Percentiles rank a stretch among this genome's conserved stretches.
Conservation (phyloP, 1,140 invertebrate species). For the Neotoxoptera formosana region DNA sequence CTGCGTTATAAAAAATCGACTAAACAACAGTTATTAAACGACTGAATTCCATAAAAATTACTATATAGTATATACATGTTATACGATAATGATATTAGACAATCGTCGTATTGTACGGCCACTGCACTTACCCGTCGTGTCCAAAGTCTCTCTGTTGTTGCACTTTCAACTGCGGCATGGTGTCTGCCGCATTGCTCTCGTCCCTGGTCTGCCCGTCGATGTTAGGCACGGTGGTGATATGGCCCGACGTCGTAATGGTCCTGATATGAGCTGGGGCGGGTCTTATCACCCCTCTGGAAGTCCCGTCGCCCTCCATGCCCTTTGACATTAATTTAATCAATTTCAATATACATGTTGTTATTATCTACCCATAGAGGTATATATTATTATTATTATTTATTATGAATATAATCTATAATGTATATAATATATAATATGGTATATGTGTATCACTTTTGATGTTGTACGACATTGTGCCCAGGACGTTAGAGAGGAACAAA, state of each 20-base stretch:
- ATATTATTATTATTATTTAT: not conserved
- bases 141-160: slow-evolving; percentile 40
- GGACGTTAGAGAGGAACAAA: slow-evolving; percentile 34
- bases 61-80: not conserved
- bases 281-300: slow-evolving; percentile 59
- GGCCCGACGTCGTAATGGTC: slow-evolving; percentile 61
- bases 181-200: not conserved
- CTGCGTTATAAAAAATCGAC: not conserved
- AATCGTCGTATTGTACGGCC: not conserved
- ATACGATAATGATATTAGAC: not conserved
- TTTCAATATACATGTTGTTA: not conserved
- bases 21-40: not conserved
- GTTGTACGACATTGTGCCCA: not conserved
- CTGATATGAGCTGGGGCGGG: slow-evolving; percentile 59
- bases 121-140: slow-evolving; percentile 24
- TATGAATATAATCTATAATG: not conserved
- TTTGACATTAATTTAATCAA: slow-evolving; percentile 13
- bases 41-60: not conserved
- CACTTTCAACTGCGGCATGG: slow-evolving; percentile 46
- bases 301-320: slow-evolving; percentile 48
- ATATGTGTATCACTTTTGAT: slow-evolving; percentile 30
- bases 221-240: slow-evolving; percentile 60
- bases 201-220: not conserved
- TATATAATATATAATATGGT: not conserved
- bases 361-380: not conserved